Evolutionary conservation across 2,888 invertebrate genomes (phyloP), one percentile per base, ranked within the genome.

Genomic region (Diadromus collaris): DNA sequence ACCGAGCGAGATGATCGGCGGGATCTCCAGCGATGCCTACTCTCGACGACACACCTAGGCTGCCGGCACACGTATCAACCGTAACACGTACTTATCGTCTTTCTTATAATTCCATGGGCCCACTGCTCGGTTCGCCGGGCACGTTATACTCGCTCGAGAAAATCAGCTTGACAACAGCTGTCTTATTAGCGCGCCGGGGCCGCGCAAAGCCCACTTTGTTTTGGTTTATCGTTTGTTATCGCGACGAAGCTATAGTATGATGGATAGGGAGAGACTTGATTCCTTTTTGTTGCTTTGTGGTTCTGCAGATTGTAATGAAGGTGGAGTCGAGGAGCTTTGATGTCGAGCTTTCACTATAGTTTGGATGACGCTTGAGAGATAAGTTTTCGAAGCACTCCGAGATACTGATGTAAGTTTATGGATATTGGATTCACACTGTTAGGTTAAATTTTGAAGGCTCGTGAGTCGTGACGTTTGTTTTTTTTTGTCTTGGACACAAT

Each of bases 1-100:
- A 81, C 82, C 79, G 80, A 83, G 77, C 82, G 81, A 80, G 76
- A 81, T 81, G 79, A 83, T 83, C 80, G 82, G 77, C 80, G 82
- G 77, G 74, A 76, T 78, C 72, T 78, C 56, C 56, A 65, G 54
- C 72, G 65, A 76, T 69, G 58, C 48, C 58, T 41, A 63, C 48
- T 44, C 51, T 44, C n/a, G 32, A 41, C 38, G 73, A 78, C 58
- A 21, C 46, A 10, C 19, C 48, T 6, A 24, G 7, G 63, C 44
- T 54, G 32, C 64, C 46, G 19, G 19, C 27, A 46, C 32, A 19
- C n/a, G 51, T 51, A 21, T 34, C 24, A 68, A 29, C 73, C 61
- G 32, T 9, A 54, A 51, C 51, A 51, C 51, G n/a, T 51, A 21
- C 24, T 67, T 65, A 19, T 67, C 67, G 64, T 70, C 51, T 41